Percentiles rank a stretch among this genome's conserved stretches.
phyloP scores from a whole-genome alignment of 1,140 invertebrate species.

The Cotesia glomerata region DNA sequence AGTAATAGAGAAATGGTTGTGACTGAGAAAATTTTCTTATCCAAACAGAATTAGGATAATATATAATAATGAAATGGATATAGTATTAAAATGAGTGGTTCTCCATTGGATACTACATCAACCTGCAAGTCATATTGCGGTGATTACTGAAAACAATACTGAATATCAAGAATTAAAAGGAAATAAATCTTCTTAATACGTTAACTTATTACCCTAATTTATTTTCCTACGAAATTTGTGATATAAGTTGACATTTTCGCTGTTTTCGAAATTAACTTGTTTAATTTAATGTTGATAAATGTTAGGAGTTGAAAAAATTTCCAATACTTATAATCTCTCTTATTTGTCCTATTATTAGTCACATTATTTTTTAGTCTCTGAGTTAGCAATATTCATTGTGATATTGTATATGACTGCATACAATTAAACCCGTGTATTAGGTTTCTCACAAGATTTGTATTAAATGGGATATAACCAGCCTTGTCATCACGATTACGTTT shows the following conservation, averaged over 20 bases:
- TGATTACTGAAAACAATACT: slow-evolving; percentile 9
- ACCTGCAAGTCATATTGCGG: background rate
- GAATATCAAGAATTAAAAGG: slow-evolving; percentile 31
- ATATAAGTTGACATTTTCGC: too few species aligned
- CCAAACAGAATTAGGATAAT: too few species aligned
- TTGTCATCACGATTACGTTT: too few species aligned
- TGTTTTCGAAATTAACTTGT: too few species aligned
- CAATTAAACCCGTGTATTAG: too few species aligned
- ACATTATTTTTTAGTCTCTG: too few species aligned
- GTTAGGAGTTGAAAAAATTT: background rate
- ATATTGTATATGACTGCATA: too few species aligned
- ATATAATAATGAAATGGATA: background rate
- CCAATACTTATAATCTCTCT: background rate
- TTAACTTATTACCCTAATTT: slow-evolving; percentile 41
- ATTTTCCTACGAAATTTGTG: slow-evolving; percentile 16
- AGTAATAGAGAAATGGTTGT: background rate
- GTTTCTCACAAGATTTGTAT: too few species aligned
- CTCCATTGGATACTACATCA: slow-evolving; percentile 40
- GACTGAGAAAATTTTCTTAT: too few species aligned
- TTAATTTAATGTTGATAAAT: background rate
- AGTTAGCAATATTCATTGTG: too few species aligned
- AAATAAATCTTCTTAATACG: slow-evolving; percentile 39
- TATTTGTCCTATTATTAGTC: too few species aligned
- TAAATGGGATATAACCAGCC: too few species aligned
- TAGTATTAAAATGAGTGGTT: slow-evolving; percentile 38